These are phyloP conservation scores for Collichthys lucidus DNA, from an alignment of 2,113 vertebrate genomes.

Conservation along the genomic window DNA sequence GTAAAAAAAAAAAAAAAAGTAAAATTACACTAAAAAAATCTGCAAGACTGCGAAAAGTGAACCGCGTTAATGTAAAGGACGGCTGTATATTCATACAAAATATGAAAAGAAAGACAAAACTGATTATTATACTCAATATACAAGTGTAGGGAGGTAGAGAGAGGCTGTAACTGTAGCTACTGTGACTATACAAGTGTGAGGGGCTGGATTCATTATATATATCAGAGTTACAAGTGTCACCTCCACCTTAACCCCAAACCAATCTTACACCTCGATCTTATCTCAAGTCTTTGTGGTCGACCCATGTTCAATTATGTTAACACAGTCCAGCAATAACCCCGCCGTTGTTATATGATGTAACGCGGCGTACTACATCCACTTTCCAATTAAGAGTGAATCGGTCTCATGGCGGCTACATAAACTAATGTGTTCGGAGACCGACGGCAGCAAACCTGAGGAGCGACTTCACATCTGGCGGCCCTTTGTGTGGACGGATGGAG, in stretches of 20 bases:
- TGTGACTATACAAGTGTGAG: too few relatives aligned
- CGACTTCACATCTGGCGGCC: constrained; percentile 27
- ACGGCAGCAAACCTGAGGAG: constrained; percentile 30
- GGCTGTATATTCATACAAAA: too few relatives aligned
- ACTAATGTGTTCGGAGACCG: constrained; percentile 73
- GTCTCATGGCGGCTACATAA: constrained; percentile 68
- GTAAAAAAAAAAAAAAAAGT: too few relatives aligned
- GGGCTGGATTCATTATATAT: too few relatives aligned
- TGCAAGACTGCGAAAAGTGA: too few relatives aligned
- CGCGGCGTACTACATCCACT: constrained; percentile 62
- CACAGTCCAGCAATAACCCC: constrained; percentile 47
- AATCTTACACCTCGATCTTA: not conserved
- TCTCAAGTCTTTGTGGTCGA: not conserved
- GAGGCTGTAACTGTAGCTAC: too few relatives aligned
- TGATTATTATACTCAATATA: too few relatives aligned
- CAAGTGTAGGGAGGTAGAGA: too few relatives aligned
- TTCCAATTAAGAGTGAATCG: constrained; percentile 74
- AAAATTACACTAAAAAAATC: too few relatives aligned
- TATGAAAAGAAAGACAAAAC: too few relatives aligned
- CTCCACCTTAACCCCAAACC: too few relatives aligned
- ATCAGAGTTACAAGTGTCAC: not conserved
- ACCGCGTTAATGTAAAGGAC: too few relatives aligned
- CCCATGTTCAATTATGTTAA: constrained; percentile 37
- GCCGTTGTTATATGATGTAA: constrained; percentile 57
- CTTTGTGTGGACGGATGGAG: constrained; percentile 11